Evolutionary conservation across 2,113 vertebrate genomes (phyloP), one percentile per base, ranked within the genome.

Genomic region (Bufo gargarizans): DNA sequence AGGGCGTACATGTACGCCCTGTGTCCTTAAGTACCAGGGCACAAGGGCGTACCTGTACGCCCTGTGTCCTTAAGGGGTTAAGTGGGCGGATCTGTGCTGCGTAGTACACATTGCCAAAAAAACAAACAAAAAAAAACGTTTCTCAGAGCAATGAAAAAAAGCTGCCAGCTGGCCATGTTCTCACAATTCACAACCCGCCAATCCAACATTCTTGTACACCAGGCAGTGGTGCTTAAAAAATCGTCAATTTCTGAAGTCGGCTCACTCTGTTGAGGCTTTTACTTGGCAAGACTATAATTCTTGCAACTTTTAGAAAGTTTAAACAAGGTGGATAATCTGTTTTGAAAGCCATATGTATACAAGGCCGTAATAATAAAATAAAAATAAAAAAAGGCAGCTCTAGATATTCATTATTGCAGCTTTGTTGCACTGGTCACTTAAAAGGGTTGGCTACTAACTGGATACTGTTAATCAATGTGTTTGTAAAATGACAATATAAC

Each of bases 151-250:
- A 22, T 61, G 10, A 53, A 33, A 61, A 50, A 63, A 53, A 61
- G 59, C 61, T 55, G 85, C 85, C 77, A 87, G 85, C 85, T 87
- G 85, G 85, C 61, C 59, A 78, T 78, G 55, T 63, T 67, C 45
- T 67, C 16, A 87, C 43, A 69, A 79, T 79, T 80, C 85, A 86
- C 76, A 80, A 87, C 50, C 77, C 80, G 85, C 74, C 76, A 86
- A 63, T 49, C 72, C 43, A 77, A 86, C 69, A 80, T 69, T 79
- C 85, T 87, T 87, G 7, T 8, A 55, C 67, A 77, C 77, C 59
- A 79, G 80, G 59, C n/a, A 69, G 61, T 53, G 47, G 20, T 6
- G 71, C 72, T 84, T 77, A 77, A 22, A 80, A 74, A 22, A 79
- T 55, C 17, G 17, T 55, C 49, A 19, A 12, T 87, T 56, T 80